Evolutionary conservation across 2,888 invertebrate genomes (phyloP), one percentile per base, ranked within the genome.

Genomic region (Mesorhabditis sp.): DNA sequence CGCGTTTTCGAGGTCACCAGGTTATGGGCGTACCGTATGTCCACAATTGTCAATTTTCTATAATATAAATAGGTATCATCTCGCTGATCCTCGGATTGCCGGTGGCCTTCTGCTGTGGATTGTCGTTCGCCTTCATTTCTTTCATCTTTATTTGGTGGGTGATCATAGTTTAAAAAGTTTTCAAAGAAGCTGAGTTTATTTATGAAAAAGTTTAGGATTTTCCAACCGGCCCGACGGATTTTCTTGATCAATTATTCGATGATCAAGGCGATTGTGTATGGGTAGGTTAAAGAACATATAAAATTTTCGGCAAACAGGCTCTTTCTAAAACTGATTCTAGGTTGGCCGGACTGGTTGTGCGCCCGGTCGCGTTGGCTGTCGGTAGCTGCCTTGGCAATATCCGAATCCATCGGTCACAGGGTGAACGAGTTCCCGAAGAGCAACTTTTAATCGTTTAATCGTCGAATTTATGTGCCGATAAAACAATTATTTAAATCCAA

Each of bases 1-100:
- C 58, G 58, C 58, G 58, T 50, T n/a, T 50, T 50, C n/a, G 58
- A 50, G n/a, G 58, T 50, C 58, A 50, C 58, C n/a, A 10, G 58
- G n/a, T n/a, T 50, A 13, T 50, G 58, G 58, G 58, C 58, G 7
- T 50, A 50, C 58, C 7, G 58, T 50, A 50, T 13, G 58, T 50
- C 10, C 58, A 50, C 10, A 50, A 13, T 50, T 50, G 58, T 50
- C 58, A 50, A 50, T 50, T 50, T 13, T n/a, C 58, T 10, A 13
- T 50, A n/a, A 50, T 50, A 10, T 13, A 13, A 13, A 13, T 50
- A 50, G 58, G 58, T 13, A 50, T 50, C 7, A 50, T 50, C 58
- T 50, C 58, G 7, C 58, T 50, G 58, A 50, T 50, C 58, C 58
- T 50, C n/a, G 58, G 58, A 13, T n/a, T 50, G 7, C 58, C 58